A percentile compares a stretch with the other conserved stretches of the same genome.
phyloP scores from a whole-genome alignment of 2,113 vertebrate species.

The Nothocercus nigrocapillus region DNA sequence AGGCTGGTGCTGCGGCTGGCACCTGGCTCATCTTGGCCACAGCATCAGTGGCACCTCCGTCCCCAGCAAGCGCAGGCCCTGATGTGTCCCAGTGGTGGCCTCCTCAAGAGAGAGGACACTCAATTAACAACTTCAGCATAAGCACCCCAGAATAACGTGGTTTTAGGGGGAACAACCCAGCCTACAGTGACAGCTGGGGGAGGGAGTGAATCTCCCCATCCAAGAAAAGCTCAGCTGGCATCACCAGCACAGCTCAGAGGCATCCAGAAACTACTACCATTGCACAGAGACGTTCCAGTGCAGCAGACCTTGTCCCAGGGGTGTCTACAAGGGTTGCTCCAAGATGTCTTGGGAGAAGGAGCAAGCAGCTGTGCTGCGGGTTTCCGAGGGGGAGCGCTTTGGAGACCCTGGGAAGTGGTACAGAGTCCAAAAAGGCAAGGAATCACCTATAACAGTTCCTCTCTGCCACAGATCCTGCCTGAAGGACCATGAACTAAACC shows the following conservation, averaged over 20 bases:
- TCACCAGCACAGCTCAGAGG: background rate
- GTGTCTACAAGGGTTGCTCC: background rate
- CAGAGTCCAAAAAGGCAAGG: background rate
- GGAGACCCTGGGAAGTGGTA: fast-evolving
- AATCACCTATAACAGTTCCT: background rate
- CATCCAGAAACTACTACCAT: fast-evolving
- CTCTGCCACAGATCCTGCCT: background rate
- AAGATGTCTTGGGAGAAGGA: background rate
- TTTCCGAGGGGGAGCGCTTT: background rate
- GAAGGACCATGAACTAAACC: background rate
- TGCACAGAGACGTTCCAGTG: fast-evolving
- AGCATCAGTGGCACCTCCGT: background rate
- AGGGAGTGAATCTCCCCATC: background rate
- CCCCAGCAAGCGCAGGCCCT: background rate
- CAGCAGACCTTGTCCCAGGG: fast-evolving
- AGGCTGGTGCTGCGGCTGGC: background rate
- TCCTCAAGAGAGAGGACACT: background rate
- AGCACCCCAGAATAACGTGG: background rate
- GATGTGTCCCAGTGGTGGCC: too few species aligned
- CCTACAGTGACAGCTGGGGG: background rate
- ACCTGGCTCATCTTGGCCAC: background rate
- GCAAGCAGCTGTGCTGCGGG: background rate
- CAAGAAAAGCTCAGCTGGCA: fast-evolving
- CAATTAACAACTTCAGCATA: background rate
- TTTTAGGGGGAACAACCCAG: background rate